Conservation (phyloP, 1,140 invertebrate species). For the Caerostris darwini region DNA sequence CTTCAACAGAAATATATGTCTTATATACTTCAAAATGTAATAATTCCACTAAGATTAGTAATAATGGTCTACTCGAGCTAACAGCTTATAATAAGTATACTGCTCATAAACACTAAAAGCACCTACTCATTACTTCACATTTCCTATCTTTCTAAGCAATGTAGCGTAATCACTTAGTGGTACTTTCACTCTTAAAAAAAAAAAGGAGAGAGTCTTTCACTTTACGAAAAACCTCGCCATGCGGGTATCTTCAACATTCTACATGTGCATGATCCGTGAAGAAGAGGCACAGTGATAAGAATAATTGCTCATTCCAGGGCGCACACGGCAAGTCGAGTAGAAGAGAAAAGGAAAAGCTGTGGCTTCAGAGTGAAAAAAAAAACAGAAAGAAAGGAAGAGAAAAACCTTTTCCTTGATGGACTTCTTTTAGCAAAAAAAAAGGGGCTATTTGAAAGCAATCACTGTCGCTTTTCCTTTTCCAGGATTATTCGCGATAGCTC, state of each 20-base stretch:
- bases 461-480: conserved; percentile 67
- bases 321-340: conserved; percentile 31
- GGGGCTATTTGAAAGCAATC: conserved; percentile 67
- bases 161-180: conserved; percentile 22
- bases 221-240: conserved; percentile 22
- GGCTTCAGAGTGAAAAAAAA: neutral
- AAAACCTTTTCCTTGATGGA: conserved; percentile 37
- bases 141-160: conserved; percentile 18
- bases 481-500: conserved; percentile 64
- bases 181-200: neutral
- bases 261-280: conserved; percentile 37
- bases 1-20: no score
- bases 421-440: conserved; percentile 53
- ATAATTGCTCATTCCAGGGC: conserved; percentile 45
- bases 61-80: no score
- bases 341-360: conserved; percentile 5
- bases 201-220: neutral
- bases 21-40: no score
- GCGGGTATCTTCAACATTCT: conserved; percentile 9
- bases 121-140: neutral
- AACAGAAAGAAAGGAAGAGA: neutral
- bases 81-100: no score
- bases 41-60: no score
- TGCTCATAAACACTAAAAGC: neutral
- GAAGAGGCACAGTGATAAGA: conserved; percentile 48